Evolutionary conservation across 2,113 vertebrate genomes (phyloP), one percentile per base, ranked within the genome.

Genomic region (Falcunculus frontatus): DNA sequence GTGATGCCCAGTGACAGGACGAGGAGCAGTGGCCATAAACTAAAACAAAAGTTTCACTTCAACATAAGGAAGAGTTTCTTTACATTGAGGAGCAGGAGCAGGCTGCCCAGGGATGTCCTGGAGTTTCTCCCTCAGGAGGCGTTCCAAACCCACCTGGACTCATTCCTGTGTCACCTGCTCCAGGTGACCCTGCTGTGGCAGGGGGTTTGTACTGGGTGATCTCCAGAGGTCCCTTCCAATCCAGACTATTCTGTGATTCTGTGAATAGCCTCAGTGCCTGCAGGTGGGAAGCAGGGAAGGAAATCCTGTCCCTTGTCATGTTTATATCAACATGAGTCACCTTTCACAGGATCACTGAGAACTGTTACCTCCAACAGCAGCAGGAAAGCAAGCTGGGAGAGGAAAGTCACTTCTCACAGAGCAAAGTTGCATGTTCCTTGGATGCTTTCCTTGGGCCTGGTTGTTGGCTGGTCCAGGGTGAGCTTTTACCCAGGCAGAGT

Each of bases 381-480:
- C 25, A 62, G 64, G 50, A 44, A 26, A 44, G 13, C 1, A 9
- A 27, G 10, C 37, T 0, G 8, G n/a, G 41, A 32, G 33, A 56
- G 4, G 60, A n/a, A 69, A 33, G 59, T 42, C 1, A 1, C 30
- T 47, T 68, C 39, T 59, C 6, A 0, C 4, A 13, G 42, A 0
- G 0, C 16, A 5, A 23, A 75, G 20, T 1, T 55, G 32, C 33
- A 0, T 26, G 16, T 57, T 46, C 35, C 41, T 74, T 35, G 27
- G 8, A 5, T 5, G 2, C 33, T 72, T 69, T 49, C 39, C 53
- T 42, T 3, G 5, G 50, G 19, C 8, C 4, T 35, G 41, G 5
- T 8, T 20, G 32, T 42, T 67, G 42, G 11, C 47, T 2, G 2
- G 15, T 81, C 60, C 52, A 56, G 83, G 7, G 9, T 49, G 62